phyloP scores from a whole-genome alignment of 2,113 vertebrate species.

The Coracopsis vasa region DNA sequence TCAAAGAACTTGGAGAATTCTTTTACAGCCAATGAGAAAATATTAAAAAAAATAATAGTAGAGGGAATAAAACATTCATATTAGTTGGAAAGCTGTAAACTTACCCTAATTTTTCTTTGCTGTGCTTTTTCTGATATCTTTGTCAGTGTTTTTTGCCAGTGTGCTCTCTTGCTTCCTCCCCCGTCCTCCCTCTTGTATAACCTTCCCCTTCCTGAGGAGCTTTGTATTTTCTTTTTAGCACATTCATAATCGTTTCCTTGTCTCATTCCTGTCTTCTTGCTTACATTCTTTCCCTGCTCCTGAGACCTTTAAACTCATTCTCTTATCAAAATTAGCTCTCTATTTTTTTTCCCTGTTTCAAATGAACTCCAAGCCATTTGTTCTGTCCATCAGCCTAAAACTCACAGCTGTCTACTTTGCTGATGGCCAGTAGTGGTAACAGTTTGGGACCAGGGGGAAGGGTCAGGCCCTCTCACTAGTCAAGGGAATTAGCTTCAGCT shows the following conservation, averaged over 20 bases:
- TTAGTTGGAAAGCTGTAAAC: not conserved
- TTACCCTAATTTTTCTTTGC: not conserved
- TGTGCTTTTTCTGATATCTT: not conserved
- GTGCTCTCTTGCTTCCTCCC: not conserved
- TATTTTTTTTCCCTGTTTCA: not conserved
- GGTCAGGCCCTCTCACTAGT: not conserved
- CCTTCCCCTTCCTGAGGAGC: not conserved
- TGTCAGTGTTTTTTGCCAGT: not conserved
- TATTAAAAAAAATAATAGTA: not conserved
- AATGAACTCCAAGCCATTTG: not conserved
- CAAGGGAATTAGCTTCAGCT: not conserved
- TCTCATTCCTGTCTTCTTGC: not conserved
- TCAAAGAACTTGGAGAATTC: not conserved
- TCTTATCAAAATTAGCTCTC: not conserved
- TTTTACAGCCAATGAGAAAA: not conserved
- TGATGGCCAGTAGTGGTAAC: not conserved
- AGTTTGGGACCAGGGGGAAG: not conserved
- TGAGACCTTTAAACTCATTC: not conserved
- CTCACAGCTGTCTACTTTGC: fast-evolving
- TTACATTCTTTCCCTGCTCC: not conserved
- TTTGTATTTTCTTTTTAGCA: not conserved
- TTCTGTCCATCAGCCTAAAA: not conserved
- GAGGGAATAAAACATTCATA: not conserved
- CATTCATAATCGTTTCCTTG: not conserved
- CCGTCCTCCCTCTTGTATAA: not conserved